Conservation (phyloP, 2,113 vertebrate genomes). For the Oostethus manadensis region DNA sequence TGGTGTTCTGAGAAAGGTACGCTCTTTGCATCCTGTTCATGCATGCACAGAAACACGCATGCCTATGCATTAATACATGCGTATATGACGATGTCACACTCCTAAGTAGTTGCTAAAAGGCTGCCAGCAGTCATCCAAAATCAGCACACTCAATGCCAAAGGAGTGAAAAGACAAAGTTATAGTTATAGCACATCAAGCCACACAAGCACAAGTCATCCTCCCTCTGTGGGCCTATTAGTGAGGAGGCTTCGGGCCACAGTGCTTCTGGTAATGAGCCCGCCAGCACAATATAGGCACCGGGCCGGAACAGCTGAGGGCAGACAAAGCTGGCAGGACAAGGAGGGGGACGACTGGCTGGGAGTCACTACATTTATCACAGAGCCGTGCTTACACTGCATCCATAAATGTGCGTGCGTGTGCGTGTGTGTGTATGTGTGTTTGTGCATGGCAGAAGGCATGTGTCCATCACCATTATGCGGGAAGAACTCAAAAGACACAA, state of each 20-base stretch:
- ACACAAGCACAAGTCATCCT: constrained; percentile 48
- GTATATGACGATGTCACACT: constrained; percentile 23
- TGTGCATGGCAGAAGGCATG: constrained; percentile 35
- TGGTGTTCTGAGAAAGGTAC: constrained; percentile 41
- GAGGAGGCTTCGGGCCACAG: constrained; percentile 64
- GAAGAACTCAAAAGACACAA: constrained; percentile 59
- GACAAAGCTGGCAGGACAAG: constrained; percentile 70
- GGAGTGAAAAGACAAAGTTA: constrained; percentile 49
- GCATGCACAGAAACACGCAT: constrained; percentile 53
- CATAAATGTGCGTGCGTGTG: constrained; percentile 27
- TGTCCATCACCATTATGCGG: constrained; percentile 65
- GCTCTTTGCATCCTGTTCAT: constrained; percentile 48
- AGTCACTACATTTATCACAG: constrained; percentile 67
- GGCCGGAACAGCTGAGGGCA: constrained; percentile 75
- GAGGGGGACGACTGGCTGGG: constrained; percentile 27
- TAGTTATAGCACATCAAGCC: constrained; percentile 36
- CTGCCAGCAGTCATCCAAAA: constrained; percentile 51
- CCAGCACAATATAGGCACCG: constrained; percentile 76
- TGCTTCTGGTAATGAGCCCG: constrained; percentile 74
- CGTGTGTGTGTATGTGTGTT: constrained; percentile 32
- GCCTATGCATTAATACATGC: constrained; percentile 30
- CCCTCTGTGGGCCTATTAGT: constrained; percentile 69
- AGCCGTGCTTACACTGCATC: constrained; percentile 36
- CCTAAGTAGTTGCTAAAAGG: constrained; percentile 13
- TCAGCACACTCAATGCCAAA: constrained; percentile 48